Conservation (phyloP, 2,113 vertebrate genomes). For the Nymphicus hollandicus region DNA sequence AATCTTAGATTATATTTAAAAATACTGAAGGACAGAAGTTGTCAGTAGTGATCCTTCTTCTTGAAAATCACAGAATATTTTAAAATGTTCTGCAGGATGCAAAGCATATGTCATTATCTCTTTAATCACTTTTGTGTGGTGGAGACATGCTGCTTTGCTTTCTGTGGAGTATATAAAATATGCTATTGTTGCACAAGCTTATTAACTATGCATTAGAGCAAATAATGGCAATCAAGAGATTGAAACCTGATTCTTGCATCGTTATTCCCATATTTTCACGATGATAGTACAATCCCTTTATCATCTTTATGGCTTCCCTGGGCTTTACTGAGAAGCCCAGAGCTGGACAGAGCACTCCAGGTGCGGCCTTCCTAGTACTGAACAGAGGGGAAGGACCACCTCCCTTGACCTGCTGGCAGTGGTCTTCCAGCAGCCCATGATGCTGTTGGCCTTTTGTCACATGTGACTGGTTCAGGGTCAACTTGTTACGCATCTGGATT, state of each 20-base stretch:
- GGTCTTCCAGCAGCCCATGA: not conserved
- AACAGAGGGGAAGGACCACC: not conserved
- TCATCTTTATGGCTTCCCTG: not conserved
- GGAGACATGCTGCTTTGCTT: not conserved
- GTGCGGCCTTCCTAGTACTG: not conserved
- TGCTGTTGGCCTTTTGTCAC: not conserved
- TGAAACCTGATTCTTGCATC: not conserved
- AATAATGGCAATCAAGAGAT: not conserved
- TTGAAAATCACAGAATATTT: not conserved
- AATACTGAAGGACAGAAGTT: not conserved
- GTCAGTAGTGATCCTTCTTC: not conserved
- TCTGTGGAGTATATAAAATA: not conserved
- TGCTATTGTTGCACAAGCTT: not conserved
- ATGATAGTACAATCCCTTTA: not conserved
- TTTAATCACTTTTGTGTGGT: not conserved
- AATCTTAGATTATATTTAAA: not conserved
- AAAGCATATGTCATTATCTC: not conserved
- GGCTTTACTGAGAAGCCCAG: not conserved
- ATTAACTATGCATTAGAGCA: not conserved
- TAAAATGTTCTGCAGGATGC: not conserved
- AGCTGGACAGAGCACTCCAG: not conserved
- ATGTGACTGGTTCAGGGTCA: not conserved
- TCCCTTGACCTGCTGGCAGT: not conserved
- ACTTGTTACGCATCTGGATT: not conserved
- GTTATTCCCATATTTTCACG: not conserved